Evolutionary conservation across 2,113 vertebrate species (phyloP), one percentile per base, ranked within the genome.

Genomic region (Heterotis niloticus): DNA sequence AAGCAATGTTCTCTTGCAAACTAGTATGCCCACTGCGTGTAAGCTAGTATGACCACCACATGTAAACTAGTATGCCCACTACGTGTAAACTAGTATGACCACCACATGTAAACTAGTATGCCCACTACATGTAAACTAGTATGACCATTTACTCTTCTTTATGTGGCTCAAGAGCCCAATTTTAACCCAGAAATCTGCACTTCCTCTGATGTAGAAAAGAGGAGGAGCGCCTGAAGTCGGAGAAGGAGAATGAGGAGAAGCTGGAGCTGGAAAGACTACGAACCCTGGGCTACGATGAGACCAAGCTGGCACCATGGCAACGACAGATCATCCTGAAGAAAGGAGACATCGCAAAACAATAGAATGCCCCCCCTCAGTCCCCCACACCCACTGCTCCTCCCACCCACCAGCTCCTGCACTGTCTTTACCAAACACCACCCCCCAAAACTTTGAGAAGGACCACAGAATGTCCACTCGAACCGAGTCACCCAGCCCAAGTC

Each of bases 301-400:
- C 91, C 88, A 99, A 99, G 87, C 91, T 99, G 89, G 95, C 96
- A 0, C 96, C 98, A 54, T 99, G 98, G 98, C 98, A 99, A 86
- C 90, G 95, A 84, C 96, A 99, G 90, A 93, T 99, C 86, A 96
- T 99, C 87, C 91, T 99, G 85, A 98, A 95, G 92, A 98, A 98
- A 88, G 98, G 97, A 82, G 97, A 99, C 83, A 92, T 95, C 87
- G 91, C 94, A 78, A 99, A 99, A 93, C 88, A 97, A 86, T 96
- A 93, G 88, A 77, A 24, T 29, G 13, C 29, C 1, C 51, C 26
- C 56, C 56, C 29, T 18, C 56, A 28, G 11, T 29, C 10, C 23
- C 26, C n/a, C 20, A 52, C 73, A 66, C 1, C 17, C 79, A 75
- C 24, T 16, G 23, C 69, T 57, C 23, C 59, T 20, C 79, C 56